Evolutionary conservation across 2,797 vertebrate genomes (phyloP).

Genomic region (Arrhamphus sclerolepis): DNA sequence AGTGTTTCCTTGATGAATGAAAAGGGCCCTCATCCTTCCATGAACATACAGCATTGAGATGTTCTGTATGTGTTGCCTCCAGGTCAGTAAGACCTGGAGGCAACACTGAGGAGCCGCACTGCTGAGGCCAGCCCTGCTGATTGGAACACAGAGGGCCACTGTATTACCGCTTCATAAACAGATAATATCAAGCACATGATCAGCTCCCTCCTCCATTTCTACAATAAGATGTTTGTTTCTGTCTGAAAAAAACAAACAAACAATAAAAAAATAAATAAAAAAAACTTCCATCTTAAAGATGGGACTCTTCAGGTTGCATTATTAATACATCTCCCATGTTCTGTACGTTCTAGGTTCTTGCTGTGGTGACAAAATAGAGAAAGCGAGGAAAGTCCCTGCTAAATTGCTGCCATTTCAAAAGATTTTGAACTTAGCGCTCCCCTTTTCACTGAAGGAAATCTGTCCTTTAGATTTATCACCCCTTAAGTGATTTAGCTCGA

Average conservation of each 20-base stretch:
- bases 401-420: slow-evolving; percentile 9
- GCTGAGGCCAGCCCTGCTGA: slow-evolving; percentile 39
- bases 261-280: too few species aligned
- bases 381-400: slow-evolving; percentile 52
- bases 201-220: slow-evolving; percentile 28
- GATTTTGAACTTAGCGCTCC: background rate
- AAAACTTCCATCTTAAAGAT: slow-evolving; percentile 21
- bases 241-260: slow-evolving; percentile 34
- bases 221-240: slow-evolving; percentile 73
- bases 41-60: slow-evolving; percentile 6
- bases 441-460: background rate
- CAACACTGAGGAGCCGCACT: slow-evolving; percentile 20
- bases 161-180: slow-evolving; percentile 64
- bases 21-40: background rate
- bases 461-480: slow-evolving; percentile 1
- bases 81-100: slow-evolving; percentile 35
- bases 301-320: slow-evolving; percentile 8
- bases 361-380: background rate
- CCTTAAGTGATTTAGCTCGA: slow-evolving; percentile 2
- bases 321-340: slow-evolving; percentile 12
- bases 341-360: too few species aligned
- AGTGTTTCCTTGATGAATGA: background rate
- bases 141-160: slow-evolving; percentile 65
- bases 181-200: slow-evolving; percentile 78
- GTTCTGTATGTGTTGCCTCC: slow-evolving; percentile 4